phyloP scores from a whole-genome alignment of 2,113 vertebrate genomes.

The Centropus bengalensis region DNA sequence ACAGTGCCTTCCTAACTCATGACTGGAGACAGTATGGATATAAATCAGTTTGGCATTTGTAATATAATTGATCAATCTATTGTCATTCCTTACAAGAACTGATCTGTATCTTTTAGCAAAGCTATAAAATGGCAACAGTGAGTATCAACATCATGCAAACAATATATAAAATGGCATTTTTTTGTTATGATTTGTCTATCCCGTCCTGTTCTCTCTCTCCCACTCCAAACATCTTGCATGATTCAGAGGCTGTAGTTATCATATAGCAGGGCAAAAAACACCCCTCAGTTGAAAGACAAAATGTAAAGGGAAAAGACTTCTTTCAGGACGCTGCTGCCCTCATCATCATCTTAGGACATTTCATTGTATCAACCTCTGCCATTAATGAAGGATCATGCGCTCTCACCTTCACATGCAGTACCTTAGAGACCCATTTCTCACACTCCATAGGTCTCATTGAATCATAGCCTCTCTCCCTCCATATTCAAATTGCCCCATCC shows the following conservation, averaged over 20 bases:
- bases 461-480: neutral
- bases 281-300: neutral
- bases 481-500: neutral
- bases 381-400: neutral
- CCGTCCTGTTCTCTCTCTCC: neutral
- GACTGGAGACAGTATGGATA: neutral
- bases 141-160: neutral
- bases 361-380: neutral
- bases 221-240: neutral
- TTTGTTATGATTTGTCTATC: neutral
- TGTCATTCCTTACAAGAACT: neutral
- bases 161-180: neutral
- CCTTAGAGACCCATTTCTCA: neutral
- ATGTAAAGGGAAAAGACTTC: accelerated
- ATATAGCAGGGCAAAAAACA: neutral
- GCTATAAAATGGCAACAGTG: neutral
- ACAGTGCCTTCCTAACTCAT: slow-evolving; percentile 15
- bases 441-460: neutral
- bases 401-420: neutral
- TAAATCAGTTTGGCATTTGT: neutral
- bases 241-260: neutral
- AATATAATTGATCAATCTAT: neutral
- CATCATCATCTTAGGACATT: neutral
- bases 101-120: neutral
- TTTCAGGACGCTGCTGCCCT: neutral